Conservation (phyloP, 2,797 vertebrate species). For the Microtus agrestis region DNA sequence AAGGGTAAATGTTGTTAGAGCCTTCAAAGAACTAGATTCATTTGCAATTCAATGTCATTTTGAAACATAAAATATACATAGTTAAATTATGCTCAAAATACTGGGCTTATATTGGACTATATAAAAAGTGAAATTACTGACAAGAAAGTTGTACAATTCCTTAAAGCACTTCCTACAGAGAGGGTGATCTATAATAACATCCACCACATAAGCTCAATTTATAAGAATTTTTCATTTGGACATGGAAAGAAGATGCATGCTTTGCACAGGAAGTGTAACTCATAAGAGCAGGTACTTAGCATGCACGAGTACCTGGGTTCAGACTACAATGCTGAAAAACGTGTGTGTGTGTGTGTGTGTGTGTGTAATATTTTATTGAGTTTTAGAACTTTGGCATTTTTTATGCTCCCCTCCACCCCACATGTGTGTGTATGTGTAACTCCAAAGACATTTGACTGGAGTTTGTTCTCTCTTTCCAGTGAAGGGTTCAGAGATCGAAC, state of each 20-base stretch:
- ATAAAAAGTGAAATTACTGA: not conserved
- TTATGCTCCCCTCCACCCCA: not conserved
- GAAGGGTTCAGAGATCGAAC: not conserved
- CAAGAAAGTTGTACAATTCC: not conserved
- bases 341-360: not conserved
- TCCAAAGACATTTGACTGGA: not conserved
- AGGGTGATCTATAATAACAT: accelerated
- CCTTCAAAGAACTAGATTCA: not conserved
- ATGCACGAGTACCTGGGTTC: too few species aligned
- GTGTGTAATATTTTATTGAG: not conserved
- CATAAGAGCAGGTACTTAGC: accelerated
- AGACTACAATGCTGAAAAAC: not conserved
- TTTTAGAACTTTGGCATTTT: not conserved
- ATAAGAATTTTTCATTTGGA: not conserved
- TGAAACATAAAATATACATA: not conserved
- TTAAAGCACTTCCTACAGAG: not conserved
- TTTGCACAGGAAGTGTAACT: accelerated
- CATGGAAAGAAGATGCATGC: not conserved
- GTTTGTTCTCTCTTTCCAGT: not conserved
- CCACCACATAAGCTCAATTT: not conserved
- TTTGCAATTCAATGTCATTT: not conserved
- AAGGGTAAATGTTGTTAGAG: not conserved
- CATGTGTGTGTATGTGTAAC: not conserved
- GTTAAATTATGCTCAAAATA: not conserved
- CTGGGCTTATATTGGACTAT: not conserved